Evolutionary conservation across 1,140 invertebrate genomes (phyloP).

Genomic region (Caenorhabditis brenneri): DNA sequence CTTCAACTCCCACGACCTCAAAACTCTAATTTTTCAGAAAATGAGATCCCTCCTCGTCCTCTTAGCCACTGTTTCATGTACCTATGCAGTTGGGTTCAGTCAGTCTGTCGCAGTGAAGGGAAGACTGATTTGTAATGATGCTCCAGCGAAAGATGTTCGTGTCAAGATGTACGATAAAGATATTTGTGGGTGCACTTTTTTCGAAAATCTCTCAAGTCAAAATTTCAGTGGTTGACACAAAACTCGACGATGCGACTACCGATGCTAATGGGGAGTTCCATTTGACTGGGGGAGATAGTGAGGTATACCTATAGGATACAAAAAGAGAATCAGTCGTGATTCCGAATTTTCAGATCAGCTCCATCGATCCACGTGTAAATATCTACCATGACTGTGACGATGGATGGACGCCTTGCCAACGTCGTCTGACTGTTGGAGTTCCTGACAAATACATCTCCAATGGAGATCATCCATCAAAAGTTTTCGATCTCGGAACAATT

Average conservation of each 20-base stretch:
- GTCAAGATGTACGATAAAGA: constrained; percentile 55
- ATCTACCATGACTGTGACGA: constrained; percentile 66
- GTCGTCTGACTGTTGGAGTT: constrained; percentile 63
- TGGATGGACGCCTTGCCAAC: constrained; percentile 58
- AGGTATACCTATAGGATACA: too few relatives aligned
- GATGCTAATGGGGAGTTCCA: constrained; percentile 63
- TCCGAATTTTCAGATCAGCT: too few relatives aligned
- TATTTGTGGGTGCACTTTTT: constrained; percentile 37
- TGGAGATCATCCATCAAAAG: constrained; percentile 58
- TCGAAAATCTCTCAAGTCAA: too few relatives aligned
- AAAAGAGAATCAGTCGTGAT: too few relatives aligned
- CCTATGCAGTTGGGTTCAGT: constrained; percentile 45
- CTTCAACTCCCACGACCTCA: neutral
- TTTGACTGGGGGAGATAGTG: constrained; percentile 62
- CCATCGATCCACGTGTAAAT: constrained; percentile 67
- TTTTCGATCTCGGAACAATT: constrained; percentile 63
- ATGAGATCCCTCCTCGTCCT: constrained; percentile 35
- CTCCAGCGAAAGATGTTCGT: constrained; percentile 43
- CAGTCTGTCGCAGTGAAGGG: constrained; percentile 50
- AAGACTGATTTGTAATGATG: constrained; percentile 50
- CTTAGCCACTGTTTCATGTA: neutral
- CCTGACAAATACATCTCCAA: constrained; percentile 65
- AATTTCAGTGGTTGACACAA: constrained; percentile 60
- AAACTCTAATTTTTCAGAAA: neutral
- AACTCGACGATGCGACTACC: constrained; percentile 62